Evolutionary conservation across 2,888 invertebrate genomes (phyloP).

Genomic region (Sminthurides aquaticus): DNA sequence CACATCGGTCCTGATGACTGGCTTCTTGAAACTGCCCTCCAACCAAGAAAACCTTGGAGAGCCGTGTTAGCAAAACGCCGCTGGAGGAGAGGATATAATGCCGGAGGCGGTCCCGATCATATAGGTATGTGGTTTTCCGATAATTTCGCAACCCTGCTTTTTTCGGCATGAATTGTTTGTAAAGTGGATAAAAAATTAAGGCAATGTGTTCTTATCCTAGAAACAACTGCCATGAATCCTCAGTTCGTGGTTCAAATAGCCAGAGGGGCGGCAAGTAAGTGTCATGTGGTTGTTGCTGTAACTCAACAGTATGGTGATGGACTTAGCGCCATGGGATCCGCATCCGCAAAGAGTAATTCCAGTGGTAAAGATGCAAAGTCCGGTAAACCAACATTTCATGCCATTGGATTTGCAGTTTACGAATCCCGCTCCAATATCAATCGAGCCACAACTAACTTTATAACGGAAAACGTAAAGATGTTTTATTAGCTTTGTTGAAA

Average conservation of each 20-base stretch:
- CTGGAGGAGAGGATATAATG: constrained; percentile 63
- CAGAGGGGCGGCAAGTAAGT: constrained; percentile 57
- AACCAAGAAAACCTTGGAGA: constrained; percentile 62
- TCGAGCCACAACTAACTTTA: constrained; percentile 56
- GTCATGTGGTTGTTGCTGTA: constrained; percentile 65
- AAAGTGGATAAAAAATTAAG: too few species aligned
- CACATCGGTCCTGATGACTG: constrained; percentile 71
- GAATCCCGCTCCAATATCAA: constrained; percentile 59
- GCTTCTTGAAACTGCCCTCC: constrained; percentile 61
- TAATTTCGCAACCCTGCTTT: not conserved
- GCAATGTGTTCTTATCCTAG: constrained; percentile 47
- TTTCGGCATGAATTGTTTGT: not conserved
- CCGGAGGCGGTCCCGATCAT: constrained; percentile 60
- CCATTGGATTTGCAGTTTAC: constrained; percentile 65
- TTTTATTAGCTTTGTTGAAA: not conserved
- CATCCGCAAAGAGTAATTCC: not conserved
- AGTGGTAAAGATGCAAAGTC: constrained; percentile 47
- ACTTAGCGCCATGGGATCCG: constrained; percentile 2
- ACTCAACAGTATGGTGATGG: constrained; percentile 56
- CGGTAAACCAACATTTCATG: constrained; percentile 52
- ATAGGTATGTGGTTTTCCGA: constrained; percentile 47
- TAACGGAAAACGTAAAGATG: constrained; percentile 53
- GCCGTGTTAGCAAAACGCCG: constrained; percentile 61
- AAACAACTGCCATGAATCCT: constrained; percentile 61
- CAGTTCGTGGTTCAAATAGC: constrained; percentile 65